Percentiles rank a stretch among this genome's conserved stretches.
phyloP scores from a whole-genome alignment of 1,140 invertebrate species.

The Meloidogyne hapla region DNA sequence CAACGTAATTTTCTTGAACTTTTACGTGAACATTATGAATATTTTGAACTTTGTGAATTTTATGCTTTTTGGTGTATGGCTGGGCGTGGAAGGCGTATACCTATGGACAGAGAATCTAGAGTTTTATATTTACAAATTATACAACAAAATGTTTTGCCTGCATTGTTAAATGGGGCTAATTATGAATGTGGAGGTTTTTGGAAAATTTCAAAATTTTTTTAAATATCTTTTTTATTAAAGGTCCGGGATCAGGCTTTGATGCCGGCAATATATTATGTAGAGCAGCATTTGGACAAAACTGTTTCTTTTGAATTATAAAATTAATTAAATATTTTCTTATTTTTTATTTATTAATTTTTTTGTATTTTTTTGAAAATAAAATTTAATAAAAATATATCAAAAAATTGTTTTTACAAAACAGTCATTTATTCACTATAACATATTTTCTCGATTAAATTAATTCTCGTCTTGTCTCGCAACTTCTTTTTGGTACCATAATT shows the following conservation, averaged over 20 bases:
- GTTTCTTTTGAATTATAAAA: slow-evolving; percentile 23
- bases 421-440: no score
- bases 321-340: slow-evolving; percentile 19
- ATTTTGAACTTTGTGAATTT: slow-evolving; percentile 42
- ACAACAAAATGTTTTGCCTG: slow-evolving; percentile 28
- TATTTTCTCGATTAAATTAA: no score
- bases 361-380: not conserved
- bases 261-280: slow-evolving; percentile 31
- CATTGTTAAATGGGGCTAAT: slow-evolving; percentile 27
- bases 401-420: no score
- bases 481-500: no score
- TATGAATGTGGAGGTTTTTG: slow-evolving; percentile 40
- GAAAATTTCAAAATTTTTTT: not conserved
- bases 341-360: not conserved
- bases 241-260: slow-evolving; percentile 22
- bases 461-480: no score
- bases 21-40: slow-evolving; percentile 35
- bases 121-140: slow-evolving; percentile 22
- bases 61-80: slow-evolving; percentile 44
- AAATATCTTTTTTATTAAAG: not conserved
- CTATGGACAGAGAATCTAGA: slow-evolving; percentile 30
- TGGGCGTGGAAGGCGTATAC: slow-evolving; percentile 26
- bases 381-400: no score
- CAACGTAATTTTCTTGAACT: slow-evolving; percentile 27
- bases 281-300: slow-evolving; percentile 33